These are phyloP conservation scores for Parazoanthus swiftii DNA, from an alignment of 92 coral and sea anemone genomes.

Conservation along the genomic window DNA sequence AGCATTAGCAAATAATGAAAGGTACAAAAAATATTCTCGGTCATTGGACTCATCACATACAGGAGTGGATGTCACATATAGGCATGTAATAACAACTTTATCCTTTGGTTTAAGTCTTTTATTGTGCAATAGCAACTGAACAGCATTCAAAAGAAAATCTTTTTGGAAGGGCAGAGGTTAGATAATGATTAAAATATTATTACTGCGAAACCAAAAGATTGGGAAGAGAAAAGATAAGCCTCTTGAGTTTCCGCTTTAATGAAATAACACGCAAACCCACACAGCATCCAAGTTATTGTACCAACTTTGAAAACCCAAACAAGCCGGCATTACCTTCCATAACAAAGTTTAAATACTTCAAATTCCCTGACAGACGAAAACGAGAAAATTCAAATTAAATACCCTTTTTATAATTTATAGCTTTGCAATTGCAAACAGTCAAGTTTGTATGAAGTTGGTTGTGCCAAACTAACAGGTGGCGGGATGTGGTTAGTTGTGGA, in stretches of 20 bases:
- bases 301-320: background rate
- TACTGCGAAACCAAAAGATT: conserved; percentile 11
- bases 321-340: background rate
- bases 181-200: conserved; percentile 20
- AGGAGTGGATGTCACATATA: background rate
- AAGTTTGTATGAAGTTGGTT: conserved; percentile 12
- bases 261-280: background rate
- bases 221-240: background rate
- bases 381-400: conserved; percentile 28
- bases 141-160: background rate
- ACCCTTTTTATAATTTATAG: conserved; percentile 17
- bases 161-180: background rate
- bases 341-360: background rate
- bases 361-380: conserved; percentile 6
- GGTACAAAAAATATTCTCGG: background rate
- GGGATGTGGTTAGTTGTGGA: background rate
- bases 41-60: too few relatives aligned
- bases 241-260: conserved; percentile 18
- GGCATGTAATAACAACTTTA: background rate
- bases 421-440: conserved; percentile 3
- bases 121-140: background rate
- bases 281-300: background rate
- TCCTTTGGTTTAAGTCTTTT: background rate
- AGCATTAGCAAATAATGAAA: background rate
- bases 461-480: conserved; percentile 4